Conservation (phyloP, 2,113 vertebrate species). For the Chaetodon auriga region DNA sequence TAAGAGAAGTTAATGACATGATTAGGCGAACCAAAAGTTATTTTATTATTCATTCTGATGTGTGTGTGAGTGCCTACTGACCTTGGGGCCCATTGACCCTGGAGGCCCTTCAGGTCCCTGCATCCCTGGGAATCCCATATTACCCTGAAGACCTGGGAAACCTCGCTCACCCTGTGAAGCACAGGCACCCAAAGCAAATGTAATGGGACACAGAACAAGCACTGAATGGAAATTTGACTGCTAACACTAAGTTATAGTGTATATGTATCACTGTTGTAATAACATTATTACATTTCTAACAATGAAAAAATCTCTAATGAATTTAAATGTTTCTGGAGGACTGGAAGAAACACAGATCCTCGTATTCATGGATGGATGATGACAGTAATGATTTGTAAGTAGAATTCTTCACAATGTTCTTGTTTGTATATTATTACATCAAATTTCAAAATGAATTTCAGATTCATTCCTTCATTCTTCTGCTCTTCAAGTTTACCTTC, state of each 20-base stretch:
- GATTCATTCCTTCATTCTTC: not conserved
- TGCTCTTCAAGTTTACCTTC: not conserved
- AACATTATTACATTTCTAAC: not conserved
- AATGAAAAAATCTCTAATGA: not conserved
- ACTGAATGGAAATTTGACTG: not conserved
- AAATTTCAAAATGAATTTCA: not conserved
- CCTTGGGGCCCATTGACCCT: slow-evolving; percentile 91
- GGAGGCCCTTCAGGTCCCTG: slow-evolving; percentile 94
- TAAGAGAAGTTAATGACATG: slow-evolving; percentile 66
- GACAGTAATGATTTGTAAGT: too few relatives aligned
- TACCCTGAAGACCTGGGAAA: slow-evolving; percentile 91
- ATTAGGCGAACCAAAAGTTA: not conserved
- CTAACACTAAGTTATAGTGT: not conserved
- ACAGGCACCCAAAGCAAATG: slow-evolving; percentile 3
- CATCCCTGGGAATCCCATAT: slow-evolving; percentile 96
- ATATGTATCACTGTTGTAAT: not conserved
- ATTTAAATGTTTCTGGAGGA: not conserved
- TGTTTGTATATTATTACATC: too few relatives aligned
- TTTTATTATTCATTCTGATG: not conserved
- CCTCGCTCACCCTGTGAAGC: slow-evolving; percentile 91
- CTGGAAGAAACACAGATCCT: too few relatives aligned
- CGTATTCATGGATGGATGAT: too few relatives aligned
- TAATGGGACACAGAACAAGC: not conserved
- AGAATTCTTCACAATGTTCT: too few relatives aligned
- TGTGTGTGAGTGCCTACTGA: slow-evolving; percentile 63